Percentiles rank a stretch among this genome's conserved stretches.
phyloP scores from a whole-genome alignment of 1,140 invertebrate species.

The Cyclargus thomasi region DNA sequence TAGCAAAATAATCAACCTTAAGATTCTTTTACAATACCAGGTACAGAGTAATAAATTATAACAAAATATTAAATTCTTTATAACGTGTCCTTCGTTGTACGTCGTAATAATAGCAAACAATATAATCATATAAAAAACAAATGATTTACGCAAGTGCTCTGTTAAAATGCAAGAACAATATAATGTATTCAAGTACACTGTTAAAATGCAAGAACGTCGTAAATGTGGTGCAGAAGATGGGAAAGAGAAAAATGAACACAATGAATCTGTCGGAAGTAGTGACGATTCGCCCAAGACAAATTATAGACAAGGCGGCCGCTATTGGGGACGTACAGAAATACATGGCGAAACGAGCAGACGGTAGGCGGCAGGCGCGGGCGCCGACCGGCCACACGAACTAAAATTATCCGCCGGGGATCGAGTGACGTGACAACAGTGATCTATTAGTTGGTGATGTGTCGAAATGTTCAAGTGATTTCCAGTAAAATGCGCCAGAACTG shows the following conservation, averaged over 20 bases:
- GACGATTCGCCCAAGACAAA: conserved; percentile 68
- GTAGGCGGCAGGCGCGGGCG: conserved; percentile 65
- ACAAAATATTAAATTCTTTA: no score
- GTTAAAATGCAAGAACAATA: no score
- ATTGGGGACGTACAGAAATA: conserved; percentile 71
- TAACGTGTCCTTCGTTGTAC: no score
- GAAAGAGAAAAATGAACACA: conserved; percentile 18
- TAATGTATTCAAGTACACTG: no score
- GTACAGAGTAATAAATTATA: no score
- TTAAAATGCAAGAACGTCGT: not conserved
- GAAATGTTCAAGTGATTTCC: conserved; percentile 25
- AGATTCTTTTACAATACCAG: no score
- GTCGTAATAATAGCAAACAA: no score
- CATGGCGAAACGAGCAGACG: conserved; percentile 51
- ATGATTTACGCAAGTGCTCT: no score
- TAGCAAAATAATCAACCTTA: no score
- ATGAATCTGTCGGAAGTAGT: conserved; percentile 41
- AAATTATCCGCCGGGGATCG: conserved; percentile 63
- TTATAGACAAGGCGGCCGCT: conserved; percentile 64
- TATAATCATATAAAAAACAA: no score
- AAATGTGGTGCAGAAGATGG: not conserved
- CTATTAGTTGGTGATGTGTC: conserved; percentile 50
- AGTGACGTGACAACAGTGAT: conserved; percentile 56
- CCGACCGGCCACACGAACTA: conserved; percentile 60
- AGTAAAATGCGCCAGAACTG: conserved; percentile 23